Conservation (phyloP, 2,888 invertebrate species). For the Drosophila affinis region DNA sequence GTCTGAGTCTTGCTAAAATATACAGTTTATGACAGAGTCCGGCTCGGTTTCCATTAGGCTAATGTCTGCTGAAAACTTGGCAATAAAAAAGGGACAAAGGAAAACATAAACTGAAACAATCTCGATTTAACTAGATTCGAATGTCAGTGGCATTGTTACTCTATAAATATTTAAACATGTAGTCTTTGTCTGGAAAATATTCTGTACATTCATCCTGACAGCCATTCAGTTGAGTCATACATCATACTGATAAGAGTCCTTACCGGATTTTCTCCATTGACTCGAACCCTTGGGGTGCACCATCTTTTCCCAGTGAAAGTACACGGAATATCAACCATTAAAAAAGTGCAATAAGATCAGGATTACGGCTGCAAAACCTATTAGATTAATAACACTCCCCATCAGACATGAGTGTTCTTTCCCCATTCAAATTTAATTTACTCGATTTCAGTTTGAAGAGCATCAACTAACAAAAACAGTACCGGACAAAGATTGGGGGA, state of each 20-base stretch:
- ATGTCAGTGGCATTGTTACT: slow-evolving; percentile 25
- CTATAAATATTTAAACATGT: slow-evolving; percentile 42
- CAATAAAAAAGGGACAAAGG: neutral
- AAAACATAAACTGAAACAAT: slow-evolving; percentile 37
- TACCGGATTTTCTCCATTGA: slow-evolving; percentile 18
- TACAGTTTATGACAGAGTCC: neutral
- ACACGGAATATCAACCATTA: no score
- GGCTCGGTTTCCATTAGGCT: neutral
- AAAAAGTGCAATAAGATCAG: neutral
- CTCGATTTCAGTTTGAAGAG: slow-evolving; percentile 43
- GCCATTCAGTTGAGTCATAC: neutral
- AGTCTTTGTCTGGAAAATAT: slow-evolving; percentile 32
- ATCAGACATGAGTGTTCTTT: slow-evolving; percentile 8
- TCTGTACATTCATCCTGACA: neutral
- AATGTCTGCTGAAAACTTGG: neutral
- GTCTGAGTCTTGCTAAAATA: neutral
- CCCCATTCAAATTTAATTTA: slow-evolving; percentile 38
- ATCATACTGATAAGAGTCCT: slow-evolving; percentile 11
- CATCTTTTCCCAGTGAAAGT: neutral
- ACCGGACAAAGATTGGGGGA: neutral
- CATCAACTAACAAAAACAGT: slow-evolving; percentile 46
- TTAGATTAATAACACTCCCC: slow-evolving; percentile 10
- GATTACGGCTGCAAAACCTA: neutral
- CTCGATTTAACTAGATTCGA: slow-evolving; percentile 31
- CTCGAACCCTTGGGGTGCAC: neutral